Evolutionary conservation across 2,797 vertebrate genomes (phyloP).

Genomic region (Sebastes variabilis): DNA sequence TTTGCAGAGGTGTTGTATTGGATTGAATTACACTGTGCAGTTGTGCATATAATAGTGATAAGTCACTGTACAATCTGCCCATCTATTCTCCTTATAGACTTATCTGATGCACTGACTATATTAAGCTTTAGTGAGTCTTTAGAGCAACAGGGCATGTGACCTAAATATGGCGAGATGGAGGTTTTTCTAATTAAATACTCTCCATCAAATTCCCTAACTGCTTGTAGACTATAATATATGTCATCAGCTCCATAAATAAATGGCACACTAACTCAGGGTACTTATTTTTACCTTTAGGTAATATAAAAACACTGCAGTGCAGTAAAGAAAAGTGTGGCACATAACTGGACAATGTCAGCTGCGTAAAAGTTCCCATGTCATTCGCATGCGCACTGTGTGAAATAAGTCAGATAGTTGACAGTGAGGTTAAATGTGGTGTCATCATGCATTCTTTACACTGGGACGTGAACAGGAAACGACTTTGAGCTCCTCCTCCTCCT

Average conservation of each 20-base stretch:
- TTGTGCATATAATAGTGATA: background rate
- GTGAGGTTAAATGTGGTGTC: background rate
- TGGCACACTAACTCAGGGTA: conserved; percentile 25
- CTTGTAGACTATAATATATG: conserved; percentile 41
- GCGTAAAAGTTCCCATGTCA: background rate
- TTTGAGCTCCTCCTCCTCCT: conserved; percentile 30
- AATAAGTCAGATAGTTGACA: background rate
- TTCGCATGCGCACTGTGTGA: background rate
- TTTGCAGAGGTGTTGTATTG: background rate
- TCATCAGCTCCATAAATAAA: conserved; percentile 47
- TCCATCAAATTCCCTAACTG: conserved; percentile 56
- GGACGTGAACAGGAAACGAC: conserved; percentile 60
- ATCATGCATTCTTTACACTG: conserved; percentile 15
- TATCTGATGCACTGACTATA: conserved; percentile 12
- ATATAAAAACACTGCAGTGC: background rate
- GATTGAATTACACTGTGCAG: background rate
- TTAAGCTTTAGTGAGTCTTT: conserved; percentile 11
- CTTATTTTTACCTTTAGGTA: background rate
- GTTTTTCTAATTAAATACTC: conserved; percentile 67
- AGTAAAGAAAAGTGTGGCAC: background rate
- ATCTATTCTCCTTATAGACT: conserved; percentile 1
- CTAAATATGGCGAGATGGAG: conserved; percentile 65
- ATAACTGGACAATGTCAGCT: background rate
- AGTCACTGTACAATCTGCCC: background rate
- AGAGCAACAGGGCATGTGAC: conserved; percentile 59